Base-by-base conservation (phyloP, 2,888 invertebrate species). In the Drosophila pseudotakahashii region DNA sequence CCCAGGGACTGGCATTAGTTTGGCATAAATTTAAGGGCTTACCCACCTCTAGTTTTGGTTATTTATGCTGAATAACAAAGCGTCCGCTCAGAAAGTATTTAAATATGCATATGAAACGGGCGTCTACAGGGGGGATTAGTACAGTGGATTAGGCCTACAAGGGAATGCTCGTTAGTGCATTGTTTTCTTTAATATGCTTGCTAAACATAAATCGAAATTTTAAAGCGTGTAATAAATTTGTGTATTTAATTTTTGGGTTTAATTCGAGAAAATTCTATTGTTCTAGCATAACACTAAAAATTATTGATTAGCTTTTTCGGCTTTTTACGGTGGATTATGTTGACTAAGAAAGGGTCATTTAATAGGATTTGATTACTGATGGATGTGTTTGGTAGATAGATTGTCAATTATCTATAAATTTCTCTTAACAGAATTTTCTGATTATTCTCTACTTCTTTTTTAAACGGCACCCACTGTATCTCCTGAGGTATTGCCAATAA, bases 1-100 rank as follows among this genome's bases (percentile, higher is more conserved):
- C 34, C 68, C 45, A 47, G 73, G 77, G 68, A 74, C 59, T 76
- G 76, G 86, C 64, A 85, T 85, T 85, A 80, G 81, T 66, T 79
- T 50, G 73, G 77, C 77, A 82, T 82, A 82, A 58, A 85, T 85
- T 85, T 62, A 55, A 68, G 63, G 57, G 60, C 37, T 36, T 23
- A 53, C 34, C 59, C 50, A 34, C 13, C 36, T 42, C 48, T 32
- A 14, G 41, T 51, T 47, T 51, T 58, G n/a, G 51, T 70, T 69
- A 75, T 81, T 75, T 78, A 81, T 78, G 75, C 79, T 48, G 58
- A 62, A 80, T 61, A 71, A 81, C 62, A 81, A 70, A 76, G 73
- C 58, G 60, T 23, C 11, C 41, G 42, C 45, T 59, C 59, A 36
- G 36, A 51, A 64, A 76, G 60, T 68, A 73, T 79, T 81, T 76